A percentile compares a stretch with the other conserved stretches of the same genome.
phyloP scores from a whole-genome alignment of 2,113 vertebrate species.

The Oceanodroma tethys region DNA sequence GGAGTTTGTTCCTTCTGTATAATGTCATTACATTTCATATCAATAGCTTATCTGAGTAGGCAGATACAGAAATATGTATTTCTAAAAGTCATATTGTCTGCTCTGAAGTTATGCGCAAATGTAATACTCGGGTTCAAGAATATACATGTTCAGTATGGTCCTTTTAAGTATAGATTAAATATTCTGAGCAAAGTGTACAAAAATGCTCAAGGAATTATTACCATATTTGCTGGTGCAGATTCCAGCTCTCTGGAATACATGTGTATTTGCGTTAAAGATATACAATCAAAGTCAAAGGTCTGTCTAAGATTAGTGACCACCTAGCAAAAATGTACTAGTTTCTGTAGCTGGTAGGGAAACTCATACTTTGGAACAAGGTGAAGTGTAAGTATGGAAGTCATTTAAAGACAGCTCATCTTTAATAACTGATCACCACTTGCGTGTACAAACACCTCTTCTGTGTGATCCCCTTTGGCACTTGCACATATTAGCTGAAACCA shows the following conservation, averaged over 20 bases:
- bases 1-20: neutral
- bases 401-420: neutral
- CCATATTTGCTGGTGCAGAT: neutral
- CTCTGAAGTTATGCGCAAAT: neutral
- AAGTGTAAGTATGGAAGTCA: neutral
- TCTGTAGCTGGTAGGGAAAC: neutral
- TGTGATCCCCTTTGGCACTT: neutral
- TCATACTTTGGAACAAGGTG: neutral
- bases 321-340: neutral
- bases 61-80: neutral
- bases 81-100: neutral
- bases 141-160: neutral
- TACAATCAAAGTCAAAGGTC: neutral
- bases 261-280: neutral
- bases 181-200: neutral
- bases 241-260: neutral
- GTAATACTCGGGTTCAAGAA: neutral
- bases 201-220: neutral
- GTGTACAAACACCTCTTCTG: neutral
- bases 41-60: neutral
- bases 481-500: neutral
- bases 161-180: neutral
- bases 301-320: neutral
- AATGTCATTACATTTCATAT: neutral
- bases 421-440: neutral